A percentile compares a stretch with the other conserved stretches of the same genome.
These are phyloP conservation scores for Schrankia costaestrigalis DNA, from an alignment of 2,888 invertebrate genomes.

Conservation along the genomic window DNA sequence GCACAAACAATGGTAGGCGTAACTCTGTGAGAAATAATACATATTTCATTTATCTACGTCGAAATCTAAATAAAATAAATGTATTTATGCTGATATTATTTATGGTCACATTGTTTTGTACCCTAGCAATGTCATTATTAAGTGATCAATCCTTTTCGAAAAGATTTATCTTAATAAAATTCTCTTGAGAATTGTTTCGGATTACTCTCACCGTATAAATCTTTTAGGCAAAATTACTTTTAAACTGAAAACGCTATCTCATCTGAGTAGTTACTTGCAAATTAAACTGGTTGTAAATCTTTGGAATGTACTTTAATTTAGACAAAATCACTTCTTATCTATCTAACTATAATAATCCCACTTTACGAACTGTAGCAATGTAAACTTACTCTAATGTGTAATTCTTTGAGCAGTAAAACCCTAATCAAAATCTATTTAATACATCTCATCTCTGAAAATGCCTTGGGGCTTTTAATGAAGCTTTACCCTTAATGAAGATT, in stretches of 20 bases:
- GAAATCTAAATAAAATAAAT: slow-evolving; percentile 13
- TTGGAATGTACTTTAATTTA: too few relatives aligned
- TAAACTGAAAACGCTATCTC: background rate
- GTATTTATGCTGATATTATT: too few relatives aligned
- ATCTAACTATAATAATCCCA: too few relatives aligned
- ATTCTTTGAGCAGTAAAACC: slow-evolving; percentile 1
- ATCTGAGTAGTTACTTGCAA: too few relatives aligned
- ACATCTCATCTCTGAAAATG: too few relatives aligned
- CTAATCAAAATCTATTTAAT: slow-evolving; percentile 2
- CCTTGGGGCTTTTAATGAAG: too few relatives aligned
- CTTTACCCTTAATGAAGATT: too few relatives aligned
- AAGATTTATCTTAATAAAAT: background rate
- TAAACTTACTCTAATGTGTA: too few relatives aligned
- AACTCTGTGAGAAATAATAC: slow-evolving; percentile 12
- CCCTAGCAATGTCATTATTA: background rate
- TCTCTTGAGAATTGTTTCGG: background rate
- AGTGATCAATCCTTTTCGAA: background rate
- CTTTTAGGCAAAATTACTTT: background rate
- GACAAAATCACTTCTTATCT: too few relatives aligned
- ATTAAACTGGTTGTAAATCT: too few relatives aligned
- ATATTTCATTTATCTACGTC: slow-evolving; percentile 13
- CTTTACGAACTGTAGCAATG: too few relatives aligned
- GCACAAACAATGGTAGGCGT: background rate
- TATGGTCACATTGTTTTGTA: too few relatives aligned
- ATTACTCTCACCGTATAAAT: background rate